Evolutionary conservation across 2,797 vertebrate genomes (phyloP).

Genomic region (Pachyuromys duprasi): DNA sequence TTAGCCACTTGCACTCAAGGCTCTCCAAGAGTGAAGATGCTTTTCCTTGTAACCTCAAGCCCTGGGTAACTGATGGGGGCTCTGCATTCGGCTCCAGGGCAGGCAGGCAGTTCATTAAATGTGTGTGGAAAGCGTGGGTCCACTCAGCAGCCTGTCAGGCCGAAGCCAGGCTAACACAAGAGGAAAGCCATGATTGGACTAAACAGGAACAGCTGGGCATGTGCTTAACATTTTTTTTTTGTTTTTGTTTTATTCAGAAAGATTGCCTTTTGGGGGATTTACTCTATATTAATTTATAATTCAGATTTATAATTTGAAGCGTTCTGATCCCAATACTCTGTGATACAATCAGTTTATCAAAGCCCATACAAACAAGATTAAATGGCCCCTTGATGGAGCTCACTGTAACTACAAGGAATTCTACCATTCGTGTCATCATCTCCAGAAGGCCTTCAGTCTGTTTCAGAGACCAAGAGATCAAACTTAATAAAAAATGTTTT

Average conservation of each 20-base stretch:
- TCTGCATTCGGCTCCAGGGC: not conserved
- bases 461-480: conserved; percentile 9
- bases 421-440: rapidly evolving
- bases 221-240: not conserved
- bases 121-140: not conserved
- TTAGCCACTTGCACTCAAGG: not conserved
- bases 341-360: not conserved
- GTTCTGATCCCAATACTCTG: not conserved
- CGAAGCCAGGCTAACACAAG: not conserved
- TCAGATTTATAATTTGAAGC: conserved; percentile 23
- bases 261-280: conserved; percentile 3
- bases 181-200: not conserved
- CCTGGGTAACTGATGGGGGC: not conserved
- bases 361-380: not conserved
- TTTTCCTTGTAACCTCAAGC: not conserved
- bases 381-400: conserved; percentile 35
- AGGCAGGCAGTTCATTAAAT: not conserved
- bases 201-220: not conserved
- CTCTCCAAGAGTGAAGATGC: not conserved
- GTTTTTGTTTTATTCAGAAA: conserved; percentile 18
- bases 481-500: not conserved
- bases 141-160: not conserved
- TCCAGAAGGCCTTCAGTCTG: not conserved
- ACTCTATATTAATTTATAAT: not conserved
- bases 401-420: not conserved